These are phyloP conservation scores for Aurelia sp. DNA, from an alignment of 30 jellyfish, hydroid and myxozoan genomes.

Conservation along the genomic window DNA sequence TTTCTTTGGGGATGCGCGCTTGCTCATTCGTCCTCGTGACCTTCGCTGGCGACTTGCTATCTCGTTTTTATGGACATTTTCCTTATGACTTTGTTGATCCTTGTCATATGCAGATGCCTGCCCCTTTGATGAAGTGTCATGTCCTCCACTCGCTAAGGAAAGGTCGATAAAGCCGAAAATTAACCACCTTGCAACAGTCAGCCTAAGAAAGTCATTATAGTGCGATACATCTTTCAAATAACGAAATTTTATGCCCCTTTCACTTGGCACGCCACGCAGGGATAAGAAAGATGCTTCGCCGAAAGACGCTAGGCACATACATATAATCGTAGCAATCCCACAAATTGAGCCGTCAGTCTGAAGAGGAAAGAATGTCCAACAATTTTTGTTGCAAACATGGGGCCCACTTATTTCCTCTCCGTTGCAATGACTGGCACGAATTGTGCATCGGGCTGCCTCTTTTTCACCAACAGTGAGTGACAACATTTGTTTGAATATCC, in stretches of 20 bases:
- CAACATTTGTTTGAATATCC: background rate
- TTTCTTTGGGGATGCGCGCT: too few relatives aligned
- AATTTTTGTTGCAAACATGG: background rate
- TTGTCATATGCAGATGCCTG: too few relatives aligned
- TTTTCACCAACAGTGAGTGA: background rate
- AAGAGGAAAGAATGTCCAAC: slow-evolving; percentile 14
- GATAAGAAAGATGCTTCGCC: background rate
- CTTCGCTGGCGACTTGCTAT: too few relatives aligned
- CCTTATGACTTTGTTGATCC: too few relatives aligned
- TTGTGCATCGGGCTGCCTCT: background rate
- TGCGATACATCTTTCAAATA: slow-evolving; percentile 4
- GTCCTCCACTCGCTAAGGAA: too few relatives aligned
- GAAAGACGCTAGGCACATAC: background rate
- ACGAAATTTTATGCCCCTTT: background rate
- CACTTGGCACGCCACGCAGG: background rate
- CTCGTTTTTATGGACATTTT: too few relatives aligned
- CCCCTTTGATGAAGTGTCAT: too few relatives aligned
- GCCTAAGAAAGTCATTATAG: slow-evolving; percentile 11
- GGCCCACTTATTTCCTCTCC: background rate
- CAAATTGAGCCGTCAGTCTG: background rate
- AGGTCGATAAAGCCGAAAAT: background rate
- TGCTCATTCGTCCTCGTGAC: too few relatives aligned
- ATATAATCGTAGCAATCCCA: background rate
- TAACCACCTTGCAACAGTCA: slow-evolving; percentile 4
- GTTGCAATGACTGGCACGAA: background rate